Evolutionary conservation across 1,140 invertebrate species (phyloP), one percentile per base, ranked within the genome.

Genomic region (Drosophila murphyi): DNA sequence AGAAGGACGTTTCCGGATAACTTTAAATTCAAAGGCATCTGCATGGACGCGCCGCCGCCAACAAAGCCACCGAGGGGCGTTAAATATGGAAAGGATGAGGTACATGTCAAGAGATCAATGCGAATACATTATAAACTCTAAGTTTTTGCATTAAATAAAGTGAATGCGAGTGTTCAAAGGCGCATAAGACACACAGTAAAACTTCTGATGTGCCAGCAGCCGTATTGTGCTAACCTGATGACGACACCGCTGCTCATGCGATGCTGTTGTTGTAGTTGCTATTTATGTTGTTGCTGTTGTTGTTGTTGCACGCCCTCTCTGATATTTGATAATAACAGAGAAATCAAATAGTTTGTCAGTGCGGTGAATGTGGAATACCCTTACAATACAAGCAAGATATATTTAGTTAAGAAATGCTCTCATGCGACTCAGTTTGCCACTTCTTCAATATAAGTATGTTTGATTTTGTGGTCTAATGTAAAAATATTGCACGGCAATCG

Each of bases 1-100:
- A 37, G 57, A 12, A 20, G 41, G 3, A 41, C n/a, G 34, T 72
- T 60, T 32, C 28, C 55, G 56, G 57, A 32, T 35, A 61, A 60
- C 32, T 63, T 73, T 48, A 10, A 45, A n/a, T 67, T 80, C 20
- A 80, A 85, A 3, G 8, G 31, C 50, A 57, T 79, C 59, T 73
- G 60, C 56, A 89, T 89, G 85, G 85, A 89, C 56, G 64, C 78
- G 10, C 85, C 85, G 50, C 96, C 96, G 63, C 96, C 96, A 35
- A 95, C 96, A 41, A 97, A 97, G 93, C 96, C 96, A 87, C 96
- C 96, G 2, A 93, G 96, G 80, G 96, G 96, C 12, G 95, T 97
- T 47, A 97, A 97, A 94, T 95, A 96, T 81, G 94, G 95, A 20
- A 96, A 96, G 93, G 96, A 97, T 94, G 96, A 96, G 81, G 96